Evolutionary conservation across 1,140 invertebrate species (phyloP).

Genomic region (Heliothis virescens): DNA sequence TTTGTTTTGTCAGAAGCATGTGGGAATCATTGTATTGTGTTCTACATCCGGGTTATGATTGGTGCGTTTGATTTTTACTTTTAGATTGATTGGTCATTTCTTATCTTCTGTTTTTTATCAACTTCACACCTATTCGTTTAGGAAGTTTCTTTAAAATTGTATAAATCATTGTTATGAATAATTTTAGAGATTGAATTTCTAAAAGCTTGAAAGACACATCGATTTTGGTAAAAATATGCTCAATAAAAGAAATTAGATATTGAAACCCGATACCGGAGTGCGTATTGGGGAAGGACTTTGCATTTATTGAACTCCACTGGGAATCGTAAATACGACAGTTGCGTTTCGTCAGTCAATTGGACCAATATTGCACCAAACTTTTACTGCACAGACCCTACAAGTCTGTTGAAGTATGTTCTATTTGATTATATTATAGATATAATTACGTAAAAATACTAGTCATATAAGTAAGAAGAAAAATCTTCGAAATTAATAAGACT

Average conservation of each 20-base stretch:
- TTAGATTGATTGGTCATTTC: constrained; percentile 58
- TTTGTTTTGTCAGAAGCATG: constrained; percentile 84
- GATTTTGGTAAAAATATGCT: neutral
- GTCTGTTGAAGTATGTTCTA: no score
- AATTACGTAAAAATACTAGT: no score
- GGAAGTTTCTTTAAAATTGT: neutral
- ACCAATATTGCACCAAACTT: neutral
- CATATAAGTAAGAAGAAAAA: no score
- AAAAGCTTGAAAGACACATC: neutral
- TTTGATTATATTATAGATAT: no score
- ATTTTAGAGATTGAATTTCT: neutral
- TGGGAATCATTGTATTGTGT: constrained; percentile 85
- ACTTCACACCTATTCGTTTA: neutral
- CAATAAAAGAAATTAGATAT: constrained; percentile 19
- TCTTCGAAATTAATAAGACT: no score
- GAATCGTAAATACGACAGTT: neutral
- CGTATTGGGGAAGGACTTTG: neutral
- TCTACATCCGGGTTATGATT: constrained; percentile 83
- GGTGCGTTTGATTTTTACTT: constrained; percentile 68
- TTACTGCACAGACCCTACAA: neutral
- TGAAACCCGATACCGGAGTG: constrained; percentile 12
- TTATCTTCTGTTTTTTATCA: constrained; percentile 22
- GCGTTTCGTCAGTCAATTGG: neutral
- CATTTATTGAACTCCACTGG: neutral
- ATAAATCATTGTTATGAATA: neutral